These are phyloP conservation scores for Cheilosia impressa DNA, from an alignment of 2,888 invertebrate species.

Conservation along the genomic window DNA sequence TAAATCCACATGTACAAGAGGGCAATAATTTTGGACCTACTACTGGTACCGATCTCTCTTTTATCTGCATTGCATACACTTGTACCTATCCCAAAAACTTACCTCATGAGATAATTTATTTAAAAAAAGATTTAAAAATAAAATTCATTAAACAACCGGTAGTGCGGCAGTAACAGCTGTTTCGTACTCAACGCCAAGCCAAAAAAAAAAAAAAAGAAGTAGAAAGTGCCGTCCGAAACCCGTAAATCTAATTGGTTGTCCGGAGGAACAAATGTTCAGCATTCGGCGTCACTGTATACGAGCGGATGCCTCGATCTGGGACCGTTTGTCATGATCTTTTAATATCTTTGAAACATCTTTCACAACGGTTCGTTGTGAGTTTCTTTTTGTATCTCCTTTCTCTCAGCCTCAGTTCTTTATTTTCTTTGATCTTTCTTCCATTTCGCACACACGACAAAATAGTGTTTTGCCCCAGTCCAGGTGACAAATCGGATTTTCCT, in stretches of 20 bases:
- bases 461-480: background rate
- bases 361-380: slow-evolving; percentile 25
- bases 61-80: no score
- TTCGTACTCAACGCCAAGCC: slow-evolving; percentile 14
- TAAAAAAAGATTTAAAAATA: background rate
- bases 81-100: no score
- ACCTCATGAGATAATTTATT: no score
- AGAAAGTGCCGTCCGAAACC: slow-evolving; percentile 46
- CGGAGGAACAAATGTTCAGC: slow-evolving; percentile 31
- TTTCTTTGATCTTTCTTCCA: slow-evolving; percentile 15
- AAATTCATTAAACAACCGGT: background rate
- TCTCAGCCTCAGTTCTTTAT: background rate
- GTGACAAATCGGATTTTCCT: slow-evolving; percentile 43
- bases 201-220: background rate
- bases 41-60: no score
- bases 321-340: slow-evolving; percentile 33
- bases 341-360: slow-evolving; percentile 21
- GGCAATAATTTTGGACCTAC: no score
- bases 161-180: slow-evolving; percentile 38
- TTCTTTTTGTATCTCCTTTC: slow-evolving; percentile 7
- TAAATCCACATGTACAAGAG: no score
- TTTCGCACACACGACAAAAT: slow-evolving; percentile 46
- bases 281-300: slow-evolving; percentile 8
- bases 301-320: slow-evolving; percentile 2
- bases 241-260: slow-evolving; percentile 56